Evolutionary conservation across 2,113 vertebrate genomes (phyloP), one percentile per base, ranked within the genome.

Genomic region (Ivindomyrus marchei): DNA sequence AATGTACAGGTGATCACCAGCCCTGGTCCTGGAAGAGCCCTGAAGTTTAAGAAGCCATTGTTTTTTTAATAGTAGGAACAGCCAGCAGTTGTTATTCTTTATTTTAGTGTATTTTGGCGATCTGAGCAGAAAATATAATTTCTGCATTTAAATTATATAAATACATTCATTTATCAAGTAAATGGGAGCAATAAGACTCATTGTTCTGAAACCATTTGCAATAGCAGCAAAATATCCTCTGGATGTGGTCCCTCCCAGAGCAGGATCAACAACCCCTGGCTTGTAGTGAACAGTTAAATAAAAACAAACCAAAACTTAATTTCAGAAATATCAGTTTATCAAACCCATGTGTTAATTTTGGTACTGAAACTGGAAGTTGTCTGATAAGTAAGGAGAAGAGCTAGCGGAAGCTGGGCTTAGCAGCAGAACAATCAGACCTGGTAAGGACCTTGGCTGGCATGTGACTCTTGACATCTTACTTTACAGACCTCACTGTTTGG

Each of bases 401-500:
- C 6, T 77, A 42, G 36, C 17, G 2, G 74, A 7, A 42, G 70
- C 27, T 19, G 74, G 74, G 36, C 19, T 77, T 42, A 77, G 36
- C 36, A 27, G 3, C 70, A 17, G 0, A 77, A 77, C n/a, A 70
- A 70, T 31, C 27, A 70, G 24, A 70, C n/a, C n/a, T 27, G 66
- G 8, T 13, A 3, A 70, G n/a, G 11, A 39, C 70, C 36, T 77
- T 77, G 70, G 17, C 74, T 80, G 74, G 84, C 86, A 66, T 62
- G 11, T 85, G 15, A 84, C 4, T 45, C 31, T 19, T 47, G 31
- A 19, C 74, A 80, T 80, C 85, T 83, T 88, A 77, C 3, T 0
- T 94, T 95, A 62, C 94, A 99, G 98, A 99, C 98, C 0, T 98
- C 98, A 0, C 95, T 99, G 93, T 99, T 99, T 92, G 98, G 98